Evolutionary conservation across 53 echinoderm and acorn worm genomes (phyloP).

Genomic region (Paelopatides confundens): DNA sequence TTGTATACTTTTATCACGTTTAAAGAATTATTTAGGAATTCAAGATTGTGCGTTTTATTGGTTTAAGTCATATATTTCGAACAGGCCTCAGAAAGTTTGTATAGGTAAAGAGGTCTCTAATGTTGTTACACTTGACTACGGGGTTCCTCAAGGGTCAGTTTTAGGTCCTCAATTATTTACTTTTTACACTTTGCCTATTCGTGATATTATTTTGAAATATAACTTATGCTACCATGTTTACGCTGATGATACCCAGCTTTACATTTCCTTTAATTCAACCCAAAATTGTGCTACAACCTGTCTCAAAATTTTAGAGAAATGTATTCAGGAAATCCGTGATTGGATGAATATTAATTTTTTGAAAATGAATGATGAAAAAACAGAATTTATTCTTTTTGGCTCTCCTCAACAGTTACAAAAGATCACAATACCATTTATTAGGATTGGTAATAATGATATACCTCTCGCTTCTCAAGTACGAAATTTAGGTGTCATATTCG

Average conservation of each 20-base stretch:
- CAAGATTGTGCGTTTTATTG: background rate
- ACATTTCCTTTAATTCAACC: background rate
- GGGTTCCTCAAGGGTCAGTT: background rate
- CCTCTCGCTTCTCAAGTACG: background rate
- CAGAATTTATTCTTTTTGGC: constrained; percentile 12
- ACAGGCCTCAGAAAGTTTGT: background rate
- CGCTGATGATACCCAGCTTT: background rate
- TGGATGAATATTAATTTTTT: constrained; percentile 1
- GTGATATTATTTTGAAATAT: background rate
- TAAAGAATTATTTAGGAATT: background rate
- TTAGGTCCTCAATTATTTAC: background rate
- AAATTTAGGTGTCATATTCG: background rate
- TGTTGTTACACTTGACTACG: background rate
- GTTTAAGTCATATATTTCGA: background rate
- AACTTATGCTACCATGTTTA: background rate
- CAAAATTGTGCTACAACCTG: no score
- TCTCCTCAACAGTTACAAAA: background rate
- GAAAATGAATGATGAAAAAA: constrained; percentile 14
- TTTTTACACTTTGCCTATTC: background rate
- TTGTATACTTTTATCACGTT: background rate
- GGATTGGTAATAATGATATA: background rate
- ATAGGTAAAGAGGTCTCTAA: background rate
- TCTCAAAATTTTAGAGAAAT: background rate
- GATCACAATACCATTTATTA: background rate
- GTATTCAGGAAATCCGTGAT: constrained; percentile 12